Base-by-base conservation (phyloP, 2,797 vertebrate species). In the Xiphorhynchus erythropygius region DNA sequence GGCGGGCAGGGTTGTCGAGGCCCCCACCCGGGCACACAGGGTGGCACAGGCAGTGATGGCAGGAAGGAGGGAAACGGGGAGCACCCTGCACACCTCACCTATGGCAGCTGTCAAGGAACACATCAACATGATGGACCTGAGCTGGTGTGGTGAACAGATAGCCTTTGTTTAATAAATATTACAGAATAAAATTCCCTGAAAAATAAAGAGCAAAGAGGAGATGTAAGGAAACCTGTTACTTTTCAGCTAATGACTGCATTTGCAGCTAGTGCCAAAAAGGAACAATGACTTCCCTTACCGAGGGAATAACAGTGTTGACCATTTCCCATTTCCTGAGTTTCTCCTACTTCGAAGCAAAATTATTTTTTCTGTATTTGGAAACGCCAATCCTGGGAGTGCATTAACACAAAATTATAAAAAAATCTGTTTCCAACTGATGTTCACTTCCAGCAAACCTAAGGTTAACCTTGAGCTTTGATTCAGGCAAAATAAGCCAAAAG, bases 301-400 rank as follows among this genome's bases (percentile, higher is more conserved):
- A 87, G 77, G 64, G 42, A 84, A 77, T 59, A 85, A 47, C 70
- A 87, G 35, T 19, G 77, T 41, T 74, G 79, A 94, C 73, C 9
- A 4, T 63, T 92, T 90, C 87, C 77, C 85, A 90, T 77, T 84
- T 84, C 71, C 65, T 78, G 74, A 67, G 78, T 53, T 73, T 78
- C 67, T 33, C 80, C 81, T 67, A 75, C 52, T 84, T 84, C 55
- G 55, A 91, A 82, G 33, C 13, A 94, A 88, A 90, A 89, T 79
- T 47, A 89, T 63, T 41, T 91, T 64, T 89, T 81, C 71, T 93
- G 89, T 62, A 93, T 76, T n/a, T 78, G 44, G 84, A 91, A 96
- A 87, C 77, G 76, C 86, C 70, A 71, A 47, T 41, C 74, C 64
- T 68, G 35, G 0, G 2, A 94, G 67, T 23, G 37, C 67, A 83